phyloP scores from a whole-genome alignment of 64 coral and sea anemone genomes.

The Cladopsammia gracilis region DNA sequence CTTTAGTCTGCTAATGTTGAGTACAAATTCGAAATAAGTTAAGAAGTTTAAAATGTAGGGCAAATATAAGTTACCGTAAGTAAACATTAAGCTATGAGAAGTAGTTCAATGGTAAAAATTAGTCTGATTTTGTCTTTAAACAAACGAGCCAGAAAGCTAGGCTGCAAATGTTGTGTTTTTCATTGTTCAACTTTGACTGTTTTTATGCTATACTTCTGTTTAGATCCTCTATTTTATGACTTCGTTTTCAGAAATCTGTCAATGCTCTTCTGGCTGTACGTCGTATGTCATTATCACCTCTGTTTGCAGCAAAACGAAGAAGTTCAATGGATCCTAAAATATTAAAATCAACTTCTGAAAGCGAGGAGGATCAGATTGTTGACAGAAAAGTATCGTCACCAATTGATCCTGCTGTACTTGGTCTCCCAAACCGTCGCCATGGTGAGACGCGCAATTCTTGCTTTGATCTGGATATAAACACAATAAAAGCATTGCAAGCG shows the following conservation, averaged over 20 bases:
- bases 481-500: slow-evolving; percentile 15
- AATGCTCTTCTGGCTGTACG: slow-evolving; percentile 90
- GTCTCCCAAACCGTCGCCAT: slow-evolving; percentile 1
- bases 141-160: no score
- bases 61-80: no score
- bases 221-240: background rate
- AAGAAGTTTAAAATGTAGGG: no score
- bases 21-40: no score
- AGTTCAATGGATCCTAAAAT: slow-evolving; percentile 82
- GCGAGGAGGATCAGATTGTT: slow-evolving; percentile 14
- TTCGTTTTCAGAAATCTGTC: slow-evolving; percentile 86
- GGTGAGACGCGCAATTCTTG: slow-evolving; percentile 22
- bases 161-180: no score
- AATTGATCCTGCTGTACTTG: slow-evolving; percentile 1
- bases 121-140: no score
- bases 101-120: no score
- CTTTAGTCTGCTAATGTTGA: no score
- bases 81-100: no score
- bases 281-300: slow-evolving; percentile 79
- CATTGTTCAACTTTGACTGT: no score
- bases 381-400: slow-evolving; percentile 61
- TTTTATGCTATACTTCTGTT: background rate
- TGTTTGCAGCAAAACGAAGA: slow-evolving; percentile 47
- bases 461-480: slow-evolving; percentile 3
- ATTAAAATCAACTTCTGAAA: slow-evolving; percentile 10